Evolutionary conservation across 2,888 invertebrate genomes (phyloP), one percentile per base, ranked within the genome.

Genomic region (Nemapogon koenigi): DNA sequence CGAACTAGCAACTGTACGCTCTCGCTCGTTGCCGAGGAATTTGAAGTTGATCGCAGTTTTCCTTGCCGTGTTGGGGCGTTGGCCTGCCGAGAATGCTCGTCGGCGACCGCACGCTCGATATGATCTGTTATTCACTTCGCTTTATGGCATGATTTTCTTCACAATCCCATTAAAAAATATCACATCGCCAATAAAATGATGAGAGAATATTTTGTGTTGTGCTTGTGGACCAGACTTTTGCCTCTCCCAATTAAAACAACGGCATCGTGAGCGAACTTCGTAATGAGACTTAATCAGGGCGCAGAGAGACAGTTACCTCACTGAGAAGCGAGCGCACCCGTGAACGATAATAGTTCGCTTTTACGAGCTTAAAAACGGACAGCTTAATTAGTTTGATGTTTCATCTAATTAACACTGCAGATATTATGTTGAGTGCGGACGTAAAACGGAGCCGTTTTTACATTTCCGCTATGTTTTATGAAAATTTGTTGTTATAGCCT

Each of bases 41-140:
- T 35, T 7, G 35, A 27, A 10, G 8, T 4, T 10, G 19, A 11
- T 35, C 10, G 32, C 39, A 27, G 13, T 17, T 33, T 19, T 25
- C 15, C 10, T 16, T 26, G 16, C 14, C 16, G 18, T 15, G 27
- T 59, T 67, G 66, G 70, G 66, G 67, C 73, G 72, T 66, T 73
- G 75, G 65, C 73, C 75, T 65, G 66, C 57, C 54, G 61, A 69
- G 73, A 75, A 76, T 75, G 73, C 72, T 71, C 65, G 69, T 68
- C 59, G 66, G 59, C 69, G 72, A 72, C 70, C 72, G 62, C 67
- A 73, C 71, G 68, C 67, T 68, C 72, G 72, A 67, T 72, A 73
- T 73, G 72, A 72, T 73, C 67, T 70, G 66, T 66, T 72, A 65
- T 68, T 62, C 61, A 58, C 57, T 62, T 56, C 58, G 14, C 17